Percentiles rank a stretch among this genome's conserved stretches.
Evolutionary conservation across 2,113 vertebrate species (phyloP).

Genomic region (Callipepla californica): DNA sequence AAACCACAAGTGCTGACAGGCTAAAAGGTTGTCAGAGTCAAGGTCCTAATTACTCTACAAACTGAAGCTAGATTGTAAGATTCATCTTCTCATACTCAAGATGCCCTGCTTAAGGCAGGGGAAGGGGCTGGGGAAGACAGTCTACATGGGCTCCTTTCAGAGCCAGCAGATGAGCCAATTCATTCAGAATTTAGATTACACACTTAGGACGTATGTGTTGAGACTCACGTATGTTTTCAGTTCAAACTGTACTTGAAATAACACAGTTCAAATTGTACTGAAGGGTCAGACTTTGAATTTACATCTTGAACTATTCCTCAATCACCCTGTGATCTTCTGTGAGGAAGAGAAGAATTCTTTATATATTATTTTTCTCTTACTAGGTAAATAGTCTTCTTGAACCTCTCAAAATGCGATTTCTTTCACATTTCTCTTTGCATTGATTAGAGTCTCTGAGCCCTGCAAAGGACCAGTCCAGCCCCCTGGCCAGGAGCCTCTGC

Average conservation of each 20-base stretch:
- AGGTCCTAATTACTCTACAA: constrained; percentile 51
- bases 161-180: not conserved
- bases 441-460: fast-evolving
- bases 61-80: not conserved
- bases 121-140: not conserved
- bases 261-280: not conserved
- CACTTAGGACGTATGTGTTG: not conserved
- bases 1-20: constrained; percentile 32
- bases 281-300: not conserved
- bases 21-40: constrained; percentile 44
- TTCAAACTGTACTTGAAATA: not conserved
- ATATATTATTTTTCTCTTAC: not conserved
- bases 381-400: not conserved
- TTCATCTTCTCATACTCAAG: constrained; percentile 4
- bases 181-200: not conserved
- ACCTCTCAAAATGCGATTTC: not conserved
- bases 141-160: not conserved
- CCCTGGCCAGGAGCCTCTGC: not conserved
- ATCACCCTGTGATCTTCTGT: not conserved
- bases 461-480: not conserved
- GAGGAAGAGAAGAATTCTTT: not conserved
- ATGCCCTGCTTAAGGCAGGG: not conserved
- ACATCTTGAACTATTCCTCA: not conserved
- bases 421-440: not conserved
- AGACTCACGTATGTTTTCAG: not conserved